These are phyloP conservation scores for Lepidochitona cinerea DNA, from an alignment of 2,888 invertebrate genomes.

Conservation along the genomic window DNA sequence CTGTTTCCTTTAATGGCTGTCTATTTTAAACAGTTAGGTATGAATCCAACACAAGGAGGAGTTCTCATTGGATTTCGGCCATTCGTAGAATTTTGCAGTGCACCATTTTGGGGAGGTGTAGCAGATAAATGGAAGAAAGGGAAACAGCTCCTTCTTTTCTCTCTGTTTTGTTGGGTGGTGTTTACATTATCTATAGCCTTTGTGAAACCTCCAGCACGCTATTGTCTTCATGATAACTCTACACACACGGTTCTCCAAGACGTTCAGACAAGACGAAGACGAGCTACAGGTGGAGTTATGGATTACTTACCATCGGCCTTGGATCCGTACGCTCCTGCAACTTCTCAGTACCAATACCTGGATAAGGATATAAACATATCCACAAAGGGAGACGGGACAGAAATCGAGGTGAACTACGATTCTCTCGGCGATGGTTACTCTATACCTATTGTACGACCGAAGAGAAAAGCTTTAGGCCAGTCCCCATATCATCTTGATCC, in stretches of 20 bases:
- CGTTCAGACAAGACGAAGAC: slow-evolving; percentile 18
- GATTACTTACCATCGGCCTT: neutral
- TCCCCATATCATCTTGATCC: slow-evolving; percentile 49
- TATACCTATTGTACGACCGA: neutral
- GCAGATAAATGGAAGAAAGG: slow-evolving; percentile 82
- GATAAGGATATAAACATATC: neutral
- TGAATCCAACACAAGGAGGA: slow-evolving; percentile 97
- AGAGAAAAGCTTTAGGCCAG: slow-evolving; percentile 24
- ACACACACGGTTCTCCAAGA: slow-evolving; percentile 74
- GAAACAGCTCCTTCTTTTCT: slow-evolving; percentile 85
- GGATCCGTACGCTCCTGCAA: neutral
- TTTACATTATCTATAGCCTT: slow-evolving; percentile 97
- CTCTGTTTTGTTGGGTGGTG: slow-evolving; percentile 94
- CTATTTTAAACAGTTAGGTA: slow-evolving; percentile 99
- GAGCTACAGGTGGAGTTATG: slow-evolving; percentile 8
- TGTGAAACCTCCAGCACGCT: slow-evolving; percentile 92
- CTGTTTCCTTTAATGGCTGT: slow-evolving; percentile 98
- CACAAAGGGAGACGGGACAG: neutral
- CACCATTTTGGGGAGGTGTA: slow-evolving; percentile 97
- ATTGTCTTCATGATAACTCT: slow-evolving; percentile 82
- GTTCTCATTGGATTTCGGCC: slow-evolving; percentile 90
- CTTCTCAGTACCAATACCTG: neutral
- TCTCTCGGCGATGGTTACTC: neutral
- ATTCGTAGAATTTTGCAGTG: slow-evolving; percentile 96
- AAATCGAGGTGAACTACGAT: neutral